A percentile compares a stretch with the other conserved stretches of the same genome.
Conservation (phyloP, 2,113 vertebrate genomes). For the Haliaeetus leucogaster region DNA sequence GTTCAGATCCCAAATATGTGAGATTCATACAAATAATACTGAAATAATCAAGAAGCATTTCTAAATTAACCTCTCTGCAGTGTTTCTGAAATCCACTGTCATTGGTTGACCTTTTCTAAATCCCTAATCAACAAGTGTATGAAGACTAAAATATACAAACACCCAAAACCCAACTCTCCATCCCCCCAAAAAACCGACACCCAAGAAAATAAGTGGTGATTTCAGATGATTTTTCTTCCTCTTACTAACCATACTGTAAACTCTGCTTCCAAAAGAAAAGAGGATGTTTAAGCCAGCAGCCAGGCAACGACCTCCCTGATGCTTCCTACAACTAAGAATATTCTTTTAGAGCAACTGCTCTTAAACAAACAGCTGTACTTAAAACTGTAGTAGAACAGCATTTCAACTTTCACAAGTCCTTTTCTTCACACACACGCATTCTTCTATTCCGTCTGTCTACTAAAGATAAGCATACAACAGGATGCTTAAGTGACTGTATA, state of each 20-base stretch:
- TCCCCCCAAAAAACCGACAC: accelerated
- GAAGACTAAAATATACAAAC: not conserved
- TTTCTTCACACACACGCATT: not conserved
- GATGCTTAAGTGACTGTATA: not conserved
- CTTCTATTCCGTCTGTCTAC: not conserved
- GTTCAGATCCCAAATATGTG: not conserved
- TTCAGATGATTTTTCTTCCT: not conserved
- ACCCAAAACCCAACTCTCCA: not conserved
- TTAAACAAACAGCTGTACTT: not conserved
- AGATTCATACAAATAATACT: not conserved
- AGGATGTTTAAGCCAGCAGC: not conserved
- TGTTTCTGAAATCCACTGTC: not conserved
- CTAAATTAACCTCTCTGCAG: not conserved
- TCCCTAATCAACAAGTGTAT: not conserved
- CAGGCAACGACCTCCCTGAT: not conserved
- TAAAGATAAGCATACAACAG: not conserved
- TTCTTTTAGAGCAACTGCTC: not conserved
- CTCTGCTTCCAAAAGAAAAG: not conserved
- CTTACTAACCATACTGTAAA: not conserved
- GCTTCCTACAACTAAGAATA: not conserved
- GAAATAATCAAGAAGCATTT: not conserved
- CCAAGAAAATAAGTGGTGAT: not conserved
- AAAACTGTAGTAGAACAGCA: not conserved
- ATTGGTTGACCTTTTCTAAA: not conserved
- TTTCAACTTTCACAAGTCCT: not conserved